phyloP scores from a whole-genome alignment of 2,113 vertebrate species.

The Centropristis striata region DNA sequence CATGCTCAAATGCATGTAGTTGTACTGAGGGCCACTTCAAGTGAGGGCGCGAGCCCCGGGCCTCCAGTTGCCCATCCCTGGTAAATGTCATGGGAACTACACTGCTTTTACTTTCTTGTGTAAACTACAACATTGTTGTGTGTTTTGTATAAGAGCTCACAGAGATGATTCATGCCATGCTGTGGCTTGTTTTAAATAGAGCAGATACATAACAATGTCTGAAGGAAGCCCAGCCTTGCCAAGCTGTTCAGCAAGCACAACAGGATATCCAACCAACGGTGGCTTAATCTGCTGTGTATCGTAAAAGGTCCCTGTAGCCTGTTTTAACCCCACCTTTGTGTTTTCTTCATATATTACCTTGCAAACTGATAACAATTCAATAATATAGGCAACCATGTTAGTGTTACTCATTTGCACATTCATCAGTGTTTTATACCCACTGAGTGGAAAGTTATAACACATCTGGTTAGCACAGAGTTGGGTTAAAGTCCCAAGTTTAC shows the following conservation, averaged over 20 bases:
- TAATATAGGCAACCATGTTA: background rate
- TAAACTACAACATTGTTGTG: background rate
- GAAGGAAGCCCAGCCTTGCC: background rate
- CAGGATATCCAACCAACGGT: constrained; percentile 24
- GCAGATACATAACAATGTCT: background rate
- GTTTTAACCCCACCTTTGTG: background rate
- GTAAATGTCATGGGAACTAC: no score
- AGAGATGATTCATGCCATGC: background rate
- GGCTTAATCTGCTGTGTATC: background rate
- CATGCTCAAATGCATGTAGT: no score
- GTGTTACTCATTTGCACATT: background rate
- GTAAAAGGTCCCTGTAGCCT: background rate
- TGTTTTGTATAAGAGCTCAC: background rate
- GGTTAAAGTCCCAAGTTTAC: constrained; percentile 30
- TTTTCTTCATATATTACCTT: constrained; percentile 1
- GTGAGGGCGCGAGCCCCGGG: no score
- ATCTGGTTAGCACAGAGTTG: background rate
- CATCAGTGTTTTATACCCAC: background rate
- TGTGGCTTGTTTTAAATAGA: background rate
- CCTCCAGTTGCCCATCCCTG: no score
- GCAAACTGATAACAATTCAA: background rate
- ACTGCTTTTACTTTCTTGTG: background rate
- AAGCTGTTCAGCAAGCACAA: constrained; percentile 28
- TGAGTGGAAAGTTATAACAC: constrained; percentile 5
- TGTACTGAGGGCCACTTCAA: no score